A percentile compares a stretch with the other conserved stretches of the same genome.
These are phyloP conservation scores for Dendronephthya gigantea DNA, from an alignment of 64 coral and sea anemone species.

Conservation along the genomic window DNA sequence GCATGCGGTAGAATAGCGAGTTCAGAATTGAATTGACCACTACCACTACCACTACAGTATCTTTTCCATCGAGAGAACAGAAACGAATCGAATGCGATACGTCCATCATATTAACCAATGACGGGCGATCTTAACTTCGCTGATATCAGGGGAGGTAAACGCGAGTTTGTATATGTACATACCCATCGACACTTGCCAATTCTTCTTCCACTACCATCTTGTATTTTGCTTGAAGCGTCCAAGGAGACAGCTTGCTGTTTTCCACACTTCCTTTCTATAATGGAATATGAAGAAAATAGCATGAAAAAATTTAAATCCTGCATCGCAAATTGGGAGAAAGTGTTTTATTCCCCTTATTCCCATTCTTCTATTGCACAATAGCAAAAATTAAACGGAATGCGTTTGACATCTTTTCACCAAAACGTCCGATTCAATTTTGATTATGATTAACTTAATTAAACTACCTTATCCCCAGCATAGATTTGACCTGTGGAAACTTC, in stretches of 20 bases:
- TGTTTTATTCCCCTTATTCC: too few species aligned
- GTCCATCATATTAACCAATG: too few species aligned
- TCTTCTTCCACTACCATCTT: slow-evolving; percentile 81
- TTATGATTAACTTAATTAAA: too few species aligned
- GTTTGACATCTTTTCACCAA: too few species aligned
- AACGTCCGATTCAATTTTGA: too few species aligned
- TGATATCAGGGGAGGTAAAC: background rate
- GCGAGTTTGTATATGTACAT: background rate
- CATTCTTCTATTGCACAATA: too few species aligned
- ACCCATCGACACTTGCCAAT: slow-evolving; percentile 74
- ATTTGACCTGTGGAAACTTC: slow-evolving; percentile 84
- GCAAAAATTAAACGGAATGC: too few species aligned
- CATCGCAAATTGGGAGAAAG: background rate
- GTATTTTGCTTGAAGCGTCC: slow-evolving; percentile 79
- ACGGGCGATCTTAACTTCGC: too few species aligned
- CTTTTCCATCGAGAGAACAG: too few species aligned
- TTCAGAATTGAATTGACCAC: background rate
- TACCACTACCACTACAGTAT: too few species aligned
- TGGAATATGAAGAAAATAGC: background rate
- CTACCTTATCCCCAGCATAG: slow-evolving; percentile 79
- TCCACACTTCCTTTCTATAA: slow-evolving; percentile 65
- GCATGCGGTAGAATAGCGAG: too few species aligned
- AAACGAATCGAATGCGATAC: too few species aligned
- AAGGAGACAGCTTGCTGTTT: slow-evolving; percentile 53
- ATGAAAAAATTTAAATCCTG: background rate